A percentile compares a stretch with the other conserved stretches of the same genome.
Evolutionary conservation across 2,888 invertebrate genomes (phyloP).

Genomic region (Phaonia tiefii): DNA sequence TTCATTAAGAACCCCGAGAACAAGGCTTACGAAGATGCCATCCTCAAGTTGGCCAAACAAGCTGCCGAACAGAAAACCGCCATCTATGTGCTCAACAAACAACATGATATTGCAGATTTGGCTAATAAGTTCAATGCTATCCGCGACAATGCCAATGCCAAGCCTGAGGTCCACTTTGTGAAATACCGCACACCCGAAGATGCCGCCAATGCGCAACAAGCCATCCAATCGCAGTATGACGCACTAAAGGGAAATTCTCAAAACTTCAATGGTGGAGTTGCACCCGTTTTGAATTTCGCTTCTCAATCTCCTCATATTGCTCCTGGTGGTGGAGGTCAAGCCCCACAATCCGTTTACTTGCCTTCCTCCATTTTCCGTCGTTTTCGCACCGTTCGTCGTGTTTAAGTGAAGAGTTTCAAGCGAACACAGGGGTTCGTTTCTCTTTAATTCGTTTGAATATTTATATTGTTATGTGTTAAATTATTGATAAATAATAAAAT

Average conservation of each 20-base stretch:
- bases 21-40: constrained; percentile 74
- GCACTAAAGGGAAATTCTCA: constrained; percentile 71
- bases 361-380: constrained; percentile 71
- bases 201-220: constrained; percentile 73
- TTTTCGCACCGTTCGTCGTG: constrained; percentile 32
- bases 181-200: constrained; percentile 76
- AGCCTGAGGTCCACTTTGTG: constrained; percentile 75
- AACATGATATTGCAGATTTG: constrained; percentile 72
- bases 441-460: background rate
- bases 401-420: background rate
- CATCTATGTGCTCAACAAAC: constrained; percentile 75
- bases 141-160: constrained; percentile 70
- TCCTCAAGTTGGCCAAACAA: constrained; percentile 74
- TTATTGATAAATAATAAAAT: constrained; percentile 12
- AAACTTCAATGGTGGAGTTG: constrained; percentile 72
- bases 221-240: constrained; percentile 75
- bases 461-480: constrained; percentile 5
- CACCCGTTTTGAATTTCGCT: constrained; percentile 76
- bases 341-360: constrained; percentile 71
- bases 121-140: constrained; percentile 73
- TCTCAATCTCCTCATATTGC: constrained; percentile 52
- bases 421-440: background rate
- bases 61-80: constrained; percentile 75
- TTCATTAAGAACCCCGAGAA: constrained; percentile 75
- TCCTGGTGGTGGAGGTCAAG: constrained; percentile 38